Conservation (phyloP, 2,797 vertebrate species). For the Hippopotamyrus pictus region DNA sequence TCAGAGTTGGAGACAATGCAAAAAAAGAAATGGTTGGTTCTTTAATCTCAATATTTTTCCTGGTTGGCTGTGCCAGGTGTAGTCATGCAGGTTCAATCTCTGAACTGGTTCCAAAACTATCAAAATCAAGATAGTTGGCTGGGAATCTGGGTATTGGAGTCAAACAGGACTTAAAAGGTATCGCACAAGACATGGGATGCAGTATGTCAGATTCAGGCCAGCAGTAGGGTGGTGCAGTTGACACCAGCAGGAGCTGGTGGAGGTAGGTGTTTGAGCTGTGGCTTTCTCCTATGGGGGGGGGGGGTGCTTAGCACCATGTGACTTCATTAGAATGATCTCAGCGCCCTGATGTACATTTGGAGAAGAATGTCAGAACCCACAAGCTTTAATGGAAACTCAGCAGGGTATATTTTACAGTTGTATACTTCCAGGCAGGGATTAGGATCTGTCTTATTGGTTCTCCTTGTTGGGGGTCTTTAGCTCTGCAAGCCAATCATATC, state of each 20-base stretch:
- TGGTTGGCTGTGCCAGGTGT: neutral
- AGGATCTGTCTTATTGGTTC: neutral
- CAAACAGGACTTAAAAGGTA: neutral
- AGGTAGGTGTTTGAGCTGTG: neutral
- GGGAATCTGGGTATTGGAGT: neutral
- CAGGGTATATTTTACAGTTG: neutral
- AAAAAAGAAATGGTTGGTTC: neutral
- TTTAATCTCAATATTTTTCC: neutral
- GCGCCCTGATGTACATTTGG: neutral
- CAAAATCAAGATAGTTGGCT: neutral
- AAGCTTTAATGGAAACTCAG: neutral
- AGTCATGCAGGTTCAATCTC: neutral
- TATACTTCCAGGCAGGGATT: neutral
- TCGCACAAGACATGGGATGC: neutral
- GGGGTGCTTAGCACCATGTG: neutral
- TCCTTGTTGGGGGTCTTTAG: neutral
- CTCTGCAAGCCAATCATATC: neutral
- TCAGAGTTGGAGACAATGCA: neutral
- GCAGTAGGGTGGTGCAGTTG: too few relatives aligned
- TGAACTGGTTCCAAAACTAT: neutral
- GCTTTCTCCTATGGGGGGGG: neutral
- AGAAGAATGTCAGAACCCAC: neutral
- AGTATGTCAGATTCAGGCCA: neutral
- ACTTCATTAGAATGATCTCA: neutral
- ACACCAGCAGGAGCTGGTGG: neutral